These are phyloP conservation scores for Diorhabda carinulata DNA, from an alignment of 1,140 invertebrate species.

Conservation along the genomic window DNA sequence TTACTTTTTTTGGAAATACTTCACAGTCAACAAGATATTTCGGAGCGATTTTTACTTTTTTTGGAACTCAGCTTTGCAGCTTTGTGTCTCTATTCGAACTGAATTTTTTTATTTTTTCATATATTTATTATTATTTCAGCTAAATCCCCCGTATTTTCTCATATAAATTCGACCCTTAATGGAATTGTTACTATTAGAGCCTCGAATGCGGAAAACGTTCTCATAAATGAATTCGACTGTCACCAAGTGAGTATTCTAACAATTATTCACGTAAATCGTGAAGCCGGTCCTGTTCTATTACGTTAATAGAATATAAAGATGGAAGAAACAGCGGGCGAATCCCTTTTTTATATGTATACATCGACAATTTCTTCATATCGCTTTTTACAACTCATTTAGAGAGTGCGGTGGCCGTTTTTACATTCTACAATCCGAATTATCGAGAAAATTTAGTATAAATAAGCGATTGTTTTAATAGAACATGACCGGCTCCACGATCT, in stretches of 20 bases:
- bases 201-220: conserved; percentile 56
- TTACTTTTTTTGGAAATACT: too few relatives aligned
- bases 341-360: neutral
- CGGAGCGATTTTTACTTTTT: too few relatives aligned
- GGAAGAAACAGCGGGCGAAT: neutral
- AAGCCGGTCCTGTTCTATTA: too few relatives aligned
- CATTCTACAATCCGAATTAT: neutral
- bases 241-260: conserved; percentile 64
- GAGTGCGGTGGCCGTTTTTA: neutral
- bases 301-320: neutral
- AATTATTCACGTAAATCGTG: neutral
- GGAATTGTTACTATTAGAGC: conserved; percentile 74
- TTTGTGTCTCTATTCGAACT: too few relatives aligned
- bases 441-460: neutral
- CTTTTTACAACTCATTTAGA: too few relatives aligned
- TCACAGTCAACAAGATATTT: too few relatives aligned
- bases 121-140: conserved; percentile 26
- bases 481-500: too few relatives aligned
- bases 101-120: too few relatives aligned
- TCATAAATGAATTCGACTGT: conserved; percentile 64
- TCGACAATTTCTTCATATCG: neutral
- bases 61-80: too few relatives aligned
- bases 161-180: conserved; percentile 66
- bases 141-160: conserved; percentile 72
- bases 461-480: too few relatives aligned